Evolutionary conservation across 2,888 invertebrate species (phyloP).

Genomic region (Gari tellinella): DNA sequence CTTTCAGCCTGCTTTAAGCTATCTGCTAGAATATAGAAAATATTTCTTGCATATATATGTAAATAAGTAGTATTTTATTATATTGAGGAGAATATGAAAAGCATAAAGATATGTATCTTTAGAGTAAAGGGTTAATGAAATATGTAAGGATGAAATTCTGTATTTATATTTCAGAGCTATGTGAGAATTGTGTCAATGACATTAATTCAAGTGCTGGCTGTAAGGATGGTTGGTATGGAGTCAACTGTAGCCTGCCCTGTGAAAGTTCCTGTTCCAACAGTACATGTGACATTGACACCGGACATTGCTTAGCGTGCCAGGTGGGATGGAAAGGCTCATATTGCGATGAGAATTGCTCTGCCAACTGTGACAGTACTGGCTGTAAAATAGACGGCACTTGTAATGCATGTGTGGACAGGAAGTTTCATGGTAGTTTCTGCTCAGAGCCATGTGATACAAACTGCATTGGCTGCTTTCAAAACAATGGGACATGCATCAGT

Average conservation of each 20-base stretch:
- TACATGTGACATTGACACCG: no score
- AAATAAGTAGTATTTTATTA: neutral
- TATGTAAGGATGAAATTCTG: neutral
- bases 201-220: conserved; percentile 15
- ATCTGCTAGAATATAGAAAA: no score
- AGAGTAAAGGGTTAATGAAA: neutral
- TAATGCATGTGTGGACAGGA: conserved; percentile 12
- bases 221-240: conserved; percentile 25
- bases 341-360: neutral
- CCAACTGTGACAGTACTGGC: conserved; percentile 5
- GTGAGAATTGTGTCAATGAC: neutral
- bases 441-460: conserved; percentile 6
- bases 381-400: conserved; percentile 10
- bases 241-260: conserved; percentile 18
- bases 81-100: neutral
- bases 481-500: conserved; percentile 19
- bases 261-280: neutral
- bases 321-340: no score
- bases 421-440: conserved; percentile 32
- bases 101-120: neutral
- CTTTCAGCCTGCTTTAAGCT: no score
- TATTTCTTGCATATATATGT: no score
- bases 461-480: conserved; percentile 13
- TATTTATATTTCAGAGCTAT: neutral
- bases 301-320: no score